Evolutionary conservation across 2,113 vertebrate genomes (phyloP), one percentile per base, ranked within the genome.

Genomic region (Thamnaconus septentrionalis): DNA sequence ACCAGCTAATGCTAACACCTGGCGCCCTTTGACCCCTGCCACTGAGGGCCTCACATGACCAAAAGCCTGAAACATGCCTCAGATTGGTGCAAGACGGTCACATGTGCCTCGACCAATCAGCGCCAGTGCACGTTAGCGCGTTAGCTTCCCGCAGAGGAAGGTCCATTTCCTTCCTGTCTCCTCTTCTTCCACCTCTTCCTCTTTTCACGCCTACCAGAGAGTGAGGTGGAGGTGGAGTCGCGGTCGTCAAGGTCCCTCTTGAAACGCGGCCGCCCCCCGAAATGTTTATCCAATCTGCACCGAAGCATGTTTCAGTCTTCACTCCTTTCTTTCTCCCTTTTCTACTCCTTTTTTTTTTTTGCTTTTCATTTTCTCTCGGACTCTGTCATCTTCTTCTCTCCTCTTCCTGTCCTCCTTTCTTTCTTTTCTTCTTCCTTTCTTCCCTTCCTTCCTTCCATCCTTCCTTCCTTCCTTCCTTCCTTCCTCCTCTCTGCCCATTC

Each of bases 271-370:
- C 42, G n/a, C 44, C 60, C 60, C 51, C 55, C 41, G 51, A 73
- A 46, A 72, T 53, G 39, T 69, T 69, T 55, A 11, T 62, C 4
- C 56, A 64, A 55, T 59, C 18, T 79, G 71, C 79, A 79, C 71
- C 83, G 73, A 82, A 75, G 87, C 87, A 87, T 89, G 87, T 89
- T 86, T 89, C 85, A 89, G 87, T 80, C 84, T 86, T 76, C 78
- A 85, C 75, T 71, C 60, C 82, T 64, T 79, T 76, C 72, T 81
- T 69, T 69, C 67, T 69, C 66, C 74, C 66, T 63, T 76, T 50
- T 50, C 59, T 51, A 80, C 78, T 58, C 67, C 78, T 82, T 63
- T 74, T 69, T 57, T 69, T 57, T 66, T 73, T 64, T 69, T 71
- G 74, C 72, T 70, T 61, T 72, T 63, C 78, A 71, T 61, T 48